Conservation (phyloP, 2,888 invertebrate genomes). For the Oxytorus armatus region DNA sequence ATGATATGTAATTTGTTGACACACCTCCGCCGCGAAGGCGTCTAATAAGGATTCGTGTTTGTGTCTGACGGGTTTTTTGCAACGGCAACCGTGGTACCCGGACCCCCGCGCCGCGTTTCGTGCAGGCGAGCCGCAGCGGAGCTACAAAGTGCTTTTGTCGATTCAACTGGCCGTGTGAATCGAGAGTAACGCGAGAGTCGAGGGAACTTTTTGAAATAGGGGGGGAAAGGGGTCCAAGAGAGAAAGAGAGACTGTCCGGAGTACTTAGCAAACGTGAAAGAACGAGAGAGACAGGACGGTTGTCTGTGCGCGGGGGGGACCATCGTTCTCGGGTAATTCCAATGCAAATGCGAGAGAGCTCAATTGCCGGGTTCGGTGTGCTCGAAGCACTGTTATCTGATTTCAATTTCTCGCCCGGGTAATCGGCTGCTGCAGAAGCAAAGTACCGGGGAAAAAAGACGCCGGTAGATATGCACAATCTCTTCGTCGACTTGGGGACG, state of each 20-base stretch:
- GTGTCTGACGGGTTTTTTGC: not conserved
- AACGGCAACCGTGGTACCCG: not conserved
- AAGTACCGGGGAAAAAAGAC: conserved; percentile 31
- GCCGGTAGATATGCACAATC: conserved; percentile 47
- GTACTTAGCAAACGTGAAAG: not conserved
- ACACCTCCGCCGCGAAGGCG: conserved; percentile 17
- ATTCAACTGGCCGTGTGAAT: conserved; percentile 14
- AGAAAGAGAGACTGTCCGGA: conserved; percentile 26
- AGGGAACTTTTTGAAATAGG: not conserved
- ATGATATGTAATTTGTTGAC: conserved; percentile 26
- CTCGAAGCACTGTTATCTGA: conserved; percentile 77
- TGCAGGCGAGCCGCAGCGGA: not conserved
- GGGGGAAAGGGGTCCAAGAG: conserved; percentile 15
- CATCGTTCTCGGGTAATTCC: conserved; percentile 67
- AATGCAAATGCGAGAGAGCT: conserved; percentile 70
- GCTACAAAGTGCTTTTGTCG: conserved; percentile 5
- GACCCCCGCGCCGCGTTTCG: not conserved
- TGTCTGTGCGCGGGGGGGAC: not conserved
- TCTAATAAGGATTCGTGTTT: conserved; percentile 22
- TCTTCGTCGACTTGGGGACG: conserved; percentile 48
- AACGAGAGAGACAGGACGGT: conserved; percentile 1
- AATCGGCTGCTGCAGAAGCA: conserved; percentile 73
- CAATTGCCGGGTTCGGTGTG: conserved; percentile 65
- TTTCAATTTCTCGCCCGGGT: conserved; percentile 78
- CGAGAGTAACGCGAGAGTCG: conserved; percentile 11